Percentiles rank a stretch among this genome's conserved stretches.
These are phyloP conservation scores for Telmatochromis bifrenatus DNA, from an alignment of 2,113 vertebrate species.

Conservation along the genomic window DNA sequence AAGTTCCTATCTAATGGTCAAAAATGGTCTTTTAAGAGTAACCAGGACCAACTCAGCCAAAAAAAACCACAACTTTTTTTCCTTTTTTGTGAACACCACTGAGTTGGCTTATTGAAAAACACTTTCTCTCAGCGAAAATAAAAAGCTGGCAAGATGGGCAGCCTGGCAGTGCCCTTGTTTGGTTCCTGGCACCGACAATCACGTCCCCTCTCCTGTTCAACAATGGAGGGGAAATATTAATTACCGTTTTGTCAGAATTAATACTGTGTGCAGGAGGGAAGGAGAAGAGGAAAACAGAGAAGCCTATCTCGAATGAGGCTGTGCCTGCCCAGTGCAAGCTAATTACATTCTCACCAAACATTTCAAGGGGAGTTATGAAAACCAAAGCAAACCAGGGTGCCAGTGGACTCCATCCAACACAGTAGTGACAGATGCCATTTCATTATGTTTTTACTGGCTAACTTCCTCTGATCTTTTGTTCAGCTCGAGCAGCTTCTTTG, in stretches of 20 bases:
- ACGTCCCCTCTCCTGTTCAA: conserved; percentile 30
- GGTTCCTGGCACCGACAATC: conserved; percentile 6
- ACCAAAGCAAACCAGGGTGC: conserved; percentile 26
- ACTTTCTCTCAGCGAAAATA: conserved; percentile 18
- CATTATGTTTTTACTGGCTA: background rate
- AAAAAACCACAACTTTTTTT: background rate
- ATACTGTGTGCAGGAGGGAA: conserved; percentile 45
- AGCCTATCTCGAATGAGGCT: conserved; percentile 39
- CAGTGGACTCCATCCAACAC: conserved; percentile 16
- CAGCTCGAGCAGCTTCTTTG: conserved; percentile 2
- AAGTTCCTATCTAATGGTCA: background rate
- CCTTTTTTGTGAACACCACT: background rate
- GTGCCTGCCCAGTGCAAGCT: conserved; percentile 44
- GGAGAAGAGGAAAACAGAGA: conserved; percentile 4
- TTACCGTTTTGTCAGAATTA: conserved; percentile 62
- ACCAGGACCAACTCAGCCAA: background rate
- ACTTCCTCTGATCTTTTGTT: conserved; percentile 27
- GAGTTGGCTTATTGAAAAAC: conserved; percentile 12
- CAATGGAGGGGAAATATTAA: conserved; percentile 65
- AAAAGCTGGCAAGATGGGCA: conserved; percentile 22
- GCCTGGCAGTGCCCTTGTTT: conserved; percentile 44
- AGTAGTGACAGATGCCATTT: conserved; percentile 22
- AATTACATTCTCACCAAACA: conserved; percentile 59
- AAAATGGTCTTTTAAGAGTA: background rate
- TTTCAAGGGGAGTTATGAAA: conserved; percentile 32